Percentiles rank a stretch among this genome's conserved stretches.
phyloP scores from a whole-genome alignment of 2,888 invertebrate genomes.

The Hirtodrosophila alboralis region DNA sequence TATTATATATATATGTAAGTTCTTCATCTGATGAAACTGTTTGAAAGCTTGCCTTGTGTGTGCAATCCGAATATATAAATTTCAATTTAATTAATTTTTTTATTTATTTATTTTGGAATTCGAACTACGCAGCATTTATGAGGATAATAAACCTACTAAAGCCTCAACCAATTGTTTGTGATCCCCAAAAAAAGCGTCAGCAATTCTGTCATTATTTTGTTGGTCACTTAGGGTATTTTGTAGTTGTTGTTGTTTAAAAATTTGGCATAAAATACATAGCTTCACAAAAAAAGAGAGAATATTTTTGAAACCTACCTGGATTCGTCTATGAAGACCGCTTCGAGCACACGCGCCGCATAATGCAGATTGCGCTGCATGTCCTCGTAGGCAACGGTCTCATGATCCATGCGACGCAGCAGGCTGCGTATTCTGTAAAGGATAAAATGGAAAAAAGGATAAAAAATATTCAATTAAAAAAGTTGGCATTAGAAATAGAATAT shows the following conservation, averaged over 20 bases:
- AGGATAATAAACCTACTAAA: constrained; percentile 51
- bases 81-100: too few relatives aligned
- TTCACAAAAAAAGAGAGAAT: constrained; percentile 9
- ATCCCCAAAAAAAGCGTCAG: constrained; percentile 58
- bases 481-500: too few relatives aligned
- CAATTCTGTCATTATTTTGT: constrained; percentile 12
- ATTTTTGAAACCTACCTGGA: constrained; percentile 91
- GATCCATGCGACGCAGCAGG: constrained; percentile 93
- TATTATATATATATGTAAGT: constrained; percentile 21
- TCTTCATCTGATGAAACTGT: constrained; percentile 26
- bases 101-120: constrained; percentile 34
- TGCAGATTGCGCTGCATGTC: constrained; percentile 96
- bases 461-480: too few relatives aligned
- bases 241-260: constrained; percentile 30
- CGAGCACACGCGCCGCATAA: constrained; percentile 96
- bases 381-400: constrained; percentile 94
- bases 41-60: constrained; percentile 62
- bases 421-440: constrained; percentile 92
- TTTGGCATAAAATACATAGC: constrained; percentile 34
- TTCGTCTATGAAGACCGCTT: constrained; percentile 96
- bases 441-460: neutral
- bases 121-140: constrained; percentile 47
- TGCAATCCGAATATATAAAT: constrained; percentile 57
- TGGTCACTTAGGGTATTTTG: constrained; percentile 7
- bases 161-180: constrained; percentile 71